Evolutionary conservation across 2,113 vertebrate species (phyloP).

Genomic region (Fulica atra): DNA sequence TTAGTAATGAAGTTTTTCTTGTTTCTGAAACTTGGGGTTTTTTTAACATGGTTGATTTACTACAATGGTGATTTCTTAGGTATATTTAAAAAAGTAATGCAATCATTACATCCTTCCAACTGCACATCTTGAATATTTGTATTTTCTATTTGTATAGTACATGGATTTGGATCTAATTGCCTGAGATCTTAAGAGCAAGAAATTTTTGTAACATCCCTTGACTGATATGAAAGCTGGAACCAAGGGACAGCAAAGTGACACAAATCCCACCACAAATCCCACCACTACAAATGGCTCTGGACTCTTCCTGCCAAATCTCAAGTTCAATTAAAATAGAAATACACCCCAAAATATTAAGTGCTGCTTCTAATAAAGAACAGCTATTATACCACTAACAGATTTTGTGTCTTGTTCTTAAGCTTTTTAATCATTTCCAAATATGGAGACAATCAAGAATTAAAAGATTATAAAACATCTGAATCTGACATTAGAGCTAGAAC

Average conservation of each 20-base stretch:
- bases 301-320: not conserved
- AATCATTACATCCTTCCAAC: not conserved
- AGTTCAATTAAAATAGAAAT: not conserved
- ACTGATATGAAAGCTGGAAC: not conserved
- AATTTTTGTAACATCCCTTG: not conserved
- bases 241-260: not conserved
- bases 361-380: not conserved
- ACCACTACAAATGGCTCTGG: not conserved
- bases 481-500: not conserved
- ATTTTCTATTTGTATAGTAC: not conserved
- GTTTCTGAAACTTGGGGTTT: not conserved
- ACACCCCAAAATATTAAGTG: not conserved
- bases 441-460: not conserved
- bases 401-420: not conserved
- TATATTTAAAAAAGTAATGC: not conserved
- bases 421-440: not conserved
- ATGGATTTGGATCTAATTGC: not conserved
- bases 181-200: not conserved
- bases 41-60: not conserved
- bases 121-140: not conserved
- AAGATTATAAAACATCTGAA: not conserved
- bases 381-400: not conserved
- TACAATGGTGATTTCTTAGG: not conserved
- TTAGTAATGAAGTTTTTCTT: not conserved
- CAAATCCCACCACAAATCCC: not conserved